Conservation (phyloP, 2,888 invertebrate species). For the Geophilus truncorum region DNA sequence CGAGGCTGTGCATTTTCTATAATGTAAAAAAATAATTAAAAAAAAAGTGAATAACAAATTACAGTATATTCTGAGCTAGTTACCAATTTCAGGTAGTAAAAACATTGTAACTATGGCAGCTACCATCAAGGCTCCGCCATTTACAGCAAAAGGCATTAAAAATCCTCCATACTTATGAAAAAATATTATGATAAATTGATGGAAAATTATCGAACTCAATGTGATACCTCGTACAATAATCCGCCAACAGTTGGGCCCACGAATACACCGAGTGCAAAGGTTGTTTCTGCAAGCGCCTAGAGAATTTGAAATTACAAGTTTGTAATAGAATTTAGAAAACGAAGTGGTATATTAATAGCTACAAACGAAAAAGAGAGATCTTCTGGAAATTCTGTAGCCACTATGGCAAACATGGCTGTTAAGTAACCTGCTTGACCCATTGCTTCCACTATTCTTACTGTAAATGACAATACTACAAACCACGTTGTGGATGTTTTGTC, state of each 20-base stretch:
- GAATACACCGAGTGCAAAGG: conserved; percentile 77
- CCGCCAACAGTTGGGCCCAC: conserved; percentile 89
- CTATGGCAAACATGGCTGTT: conserved; percentile 79
- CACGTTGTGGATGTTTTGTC: conserved; percentile 53
- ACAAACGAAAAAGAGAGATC: conserved; percentile 80
- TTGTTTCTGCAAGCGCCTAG: conserved; percentile 40
- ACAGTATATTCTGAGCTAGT: not conserved
- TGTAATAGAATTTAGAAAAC: not conserved
- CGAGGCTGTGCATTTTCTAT: not conserved
- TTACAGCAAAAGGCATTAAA: conserved; percentile 70
- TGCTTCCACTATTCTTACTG: conserved; percentile 74
- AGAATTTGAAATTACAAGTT: not conserved
- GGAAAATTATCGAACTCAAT: not conserved
- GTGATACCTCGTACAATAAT: conserved; percentile 62
- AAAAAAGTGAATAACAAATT: not conserved
- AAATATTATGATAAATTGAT: not conserved
- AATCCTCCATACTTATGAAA: conserved; percentile 63
- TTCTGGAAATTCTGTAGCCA: conserved; percentile 80
- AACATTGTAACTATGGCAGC: conserved; percentile 69
- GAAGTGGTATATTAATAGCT: not conserved
- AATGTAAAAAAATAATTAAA: too few relatives aligned
- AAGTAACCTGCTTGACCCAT: conserved; percentile 80
- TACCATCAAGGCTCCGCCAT: conserved; percentile 68
- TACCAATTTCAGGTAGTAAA: conserved; percentile 57
- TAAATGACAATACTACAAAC: conserved; percentile 71